Conservation (phyloP, 1,140 invertebrate genomes). For the Latrodectus geometricus region DNA sequence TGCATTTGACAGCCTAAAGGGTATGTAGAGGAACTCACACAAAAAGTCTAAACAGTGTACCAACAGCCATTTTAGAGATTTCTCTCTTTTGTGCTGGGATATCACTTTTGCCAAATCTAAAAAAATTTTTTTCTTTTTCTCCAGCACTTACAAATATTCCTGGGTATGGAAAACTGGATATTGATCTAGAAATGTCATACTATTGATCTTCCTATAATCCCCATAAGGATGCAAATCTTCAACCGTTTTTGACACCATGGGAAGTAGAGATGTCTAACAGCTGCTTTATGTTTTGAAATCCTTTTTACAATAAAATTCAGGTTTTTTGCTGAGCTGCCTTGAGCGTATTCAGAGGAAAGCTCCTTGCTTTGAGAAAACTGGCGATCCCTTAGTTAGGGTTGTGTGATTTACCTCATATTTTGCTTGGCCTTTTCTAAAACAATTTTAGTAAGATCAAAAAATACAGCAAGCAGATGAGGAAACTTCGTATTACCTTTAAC, state of each 20-base stretch:
- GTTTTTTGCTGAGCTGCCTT: too few relatives aligned
- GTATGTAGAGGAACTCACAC: too few relatives aligned
- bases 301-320: not conserved
- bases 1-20: too few relatives aligned
- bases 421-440: not conserved
- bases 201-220: too few relatives aligned
- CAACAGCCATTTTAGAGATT: not conserved
- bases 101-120: slow-evolving; percentile 13
- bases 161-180: slow-evolving; percentile 12
- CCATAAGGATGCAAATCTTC: too few relatives aligned
- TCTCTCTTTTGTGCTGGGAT: not conserved
- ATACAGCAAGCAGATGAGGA: not conserved
- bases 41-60: too few relatives aligned
- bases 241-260: not conserved
- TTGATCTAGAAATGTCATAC: not conserved
- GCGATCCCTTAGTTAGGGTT: not conserved
- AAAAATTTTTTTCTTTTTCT: slow-evolving; percentile 3
- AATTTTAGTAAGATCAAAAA: not conserved
- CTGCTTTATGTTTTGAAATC: not conserved
- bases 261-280: not conserved
- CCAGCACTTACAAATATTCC: slow-evolving; percentile 1
- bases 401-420: not conserved
- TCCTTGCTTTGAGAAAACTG: not conserved
- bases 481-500: too few relatives aligned
- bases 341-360: not conserved